Conservation (phyloP, 2,797 vertebrate genomes). For the Peromyscus melanophrys region DNA sequence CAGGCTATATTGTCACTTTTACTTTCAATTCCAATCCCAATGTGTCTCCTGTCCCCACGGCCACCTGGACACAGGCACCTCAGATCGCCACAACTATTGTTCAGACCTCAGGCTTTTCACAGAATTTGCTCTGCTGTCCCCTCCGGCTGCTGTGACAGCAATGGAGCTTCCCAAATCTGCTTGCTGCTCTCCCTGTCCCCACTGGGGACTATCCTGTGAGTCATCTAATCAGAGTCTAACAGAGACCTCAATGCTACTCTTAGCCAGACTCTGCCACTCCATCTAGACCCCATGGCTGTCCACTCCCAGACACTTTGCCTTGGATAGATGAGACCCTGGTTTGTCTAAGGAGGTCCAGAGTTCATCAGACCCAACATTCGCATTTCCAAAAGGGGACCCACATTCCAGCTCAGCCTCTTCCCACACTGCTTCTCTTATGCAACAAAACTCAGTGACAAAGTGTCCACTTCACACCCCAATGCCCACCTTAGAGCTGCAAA, state of each 20-base stretch:
- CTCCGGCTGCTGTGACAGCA: background rate
- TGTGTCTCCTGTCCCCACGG: background rate
- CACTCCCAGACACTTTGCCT: background rate
- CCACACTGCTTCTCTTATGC: background rate
- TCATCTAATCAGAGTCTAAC: background rate
- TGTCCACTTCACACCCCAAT: too few species aligned
- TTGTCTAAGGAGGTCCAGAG: background rate
- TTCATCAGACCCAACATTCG: background rate
- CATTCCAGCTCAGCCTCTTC: background rate
- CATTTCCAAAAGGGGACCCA: background rate
- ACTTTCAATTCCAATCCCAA: background rate
- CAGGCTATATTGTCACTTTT: background rate
- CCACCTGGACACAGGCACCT: too few species aligned
- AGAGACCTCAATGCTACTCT: background rate
- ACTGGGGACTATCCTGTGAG: background rate
- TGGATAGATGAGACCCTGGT: too few species aligned
- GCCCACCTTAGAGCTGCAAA: background rate
- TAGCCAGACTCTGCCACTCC: background rate
- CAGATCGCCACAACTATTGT: background rate
- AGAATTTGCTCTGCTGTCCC: background rate
- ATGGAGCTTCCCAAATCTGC: background rate
- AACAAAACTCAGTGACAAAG: background rate
- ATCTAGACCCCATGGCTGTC: accelerated
- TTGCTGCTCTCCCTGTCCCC: background rate
- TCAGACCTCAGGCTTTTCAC: background rate